These are phyloP conservation scores for Hiodon alosoides DNA, from an alignment of 2,113 vertebrate species.

Conservation along the genomic window DNA sequence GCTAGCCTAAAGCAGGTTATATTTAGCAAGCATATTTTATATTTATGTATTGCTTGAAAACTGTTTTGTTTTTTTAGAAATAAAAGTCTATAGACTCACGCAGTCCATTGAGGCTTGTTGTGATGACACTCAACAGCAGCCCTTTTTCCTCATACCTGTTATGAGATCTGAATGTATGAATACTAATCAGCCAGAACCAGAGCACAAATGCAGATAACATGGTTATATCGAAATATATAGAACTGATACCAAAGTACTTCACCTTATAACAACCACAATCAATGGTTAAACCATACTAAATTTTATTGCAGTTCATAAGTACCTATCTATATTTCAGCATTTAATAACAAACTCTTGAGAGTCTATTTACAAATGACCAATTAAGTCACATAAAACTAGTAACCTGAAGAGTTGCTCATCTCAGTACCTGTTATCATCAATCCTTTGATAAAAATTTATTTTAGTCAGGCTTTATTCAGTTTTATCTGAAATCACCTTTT, in stretches of 20 bases:
- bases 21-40: no score
- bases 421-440: neutral
- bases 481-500: neutral
- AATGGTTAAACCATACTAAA: neutral
- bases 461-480: neutral
- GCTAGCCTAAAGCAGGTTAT: no score
- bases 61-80: no score
- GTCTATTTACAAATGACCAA: neutral
- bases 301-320: neutral
- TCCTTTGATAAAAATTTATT: neutral
- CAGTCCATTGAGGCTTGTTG: no score
- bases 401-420: neutral
- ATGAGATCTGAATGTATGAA: neutral
- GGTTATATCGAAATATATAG: neutral
- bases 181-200: no score
- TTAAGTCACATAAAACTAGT: neutral
- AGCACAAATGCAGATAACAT: neutral
- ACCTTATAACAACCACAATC: neutral
- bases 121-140: no score
- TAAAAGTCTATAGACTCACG: no score
- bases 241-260: neutral
- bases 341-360: neutral
- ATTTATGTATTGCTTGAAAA: no score
- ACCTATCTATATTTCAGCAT: neutral
- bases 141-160: neutral